A percentile compares a stretch with the other conserved stretches of the same genome.
Evolutionary conservation across 2,888 invertebrate species (phyloP).

Genomic region (Xylota sylvarum): DNA sequence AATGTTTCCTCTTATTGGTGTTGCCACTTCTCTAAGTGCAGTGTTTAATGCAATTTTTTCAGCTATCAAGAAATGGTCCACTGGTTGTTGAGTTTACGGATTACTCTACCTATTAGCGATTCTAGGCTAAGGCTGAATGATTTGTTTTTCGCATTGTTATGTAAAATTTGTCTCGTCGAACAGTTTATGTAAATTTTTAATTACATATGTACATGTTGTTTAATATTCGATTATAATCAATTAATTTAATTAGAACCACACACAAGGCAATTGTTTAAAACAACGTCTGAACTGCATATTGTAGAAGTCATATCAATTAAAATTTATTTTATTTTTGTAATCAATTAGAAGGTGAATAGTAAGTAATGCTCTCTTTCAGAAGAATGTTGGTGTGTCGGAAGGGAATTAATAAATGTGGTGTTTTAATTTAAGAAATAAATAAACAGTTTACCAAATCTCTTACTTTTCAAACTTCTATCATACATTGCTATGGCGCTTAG

Average conservation of each 20-base stretch:
- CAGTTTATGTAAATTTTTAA: neutral
- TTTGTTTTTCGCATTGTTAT: too few species aligned
- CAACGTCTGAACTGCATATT: neutral
- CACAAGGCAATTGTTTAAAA: neutral
- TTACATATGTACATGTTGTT: neutral
- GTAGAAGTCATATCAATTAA: slow-evolving; percentile 1
- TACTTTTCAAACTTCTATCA: neutral
- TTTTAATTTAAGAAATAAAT: neutral
- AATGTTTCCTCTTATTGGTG: neutral
- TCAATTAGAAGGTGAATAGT: neutral
- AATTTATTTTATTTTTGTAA: neutral
- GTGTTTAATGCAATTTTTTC: too few species aligned
- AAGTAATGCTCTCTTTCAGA: neutral
- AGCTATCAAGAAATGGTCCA: too few species aligned
- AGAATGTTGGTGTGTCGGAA: neutral
- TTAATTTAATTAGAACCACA: neutral
- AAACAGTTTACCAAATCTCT: neutral
- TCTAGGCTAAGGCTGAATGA: too few species aligned
- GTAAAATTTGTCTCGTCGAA: neutral
- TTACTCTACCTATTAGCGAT: too few species aligned
- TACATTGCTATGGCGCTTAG: neutral
- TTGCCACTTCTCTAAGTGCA: slow-evolving; percentile 10
- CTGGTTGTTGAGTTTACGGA: too few species aligned
- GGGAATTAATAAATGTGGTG: neutral
- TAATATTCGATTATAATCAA: neutral